Evolutionary conservation across 2,113 vertebrate genomes (phyloP).

Genomic region (Takifugu flavidus): DNA sequence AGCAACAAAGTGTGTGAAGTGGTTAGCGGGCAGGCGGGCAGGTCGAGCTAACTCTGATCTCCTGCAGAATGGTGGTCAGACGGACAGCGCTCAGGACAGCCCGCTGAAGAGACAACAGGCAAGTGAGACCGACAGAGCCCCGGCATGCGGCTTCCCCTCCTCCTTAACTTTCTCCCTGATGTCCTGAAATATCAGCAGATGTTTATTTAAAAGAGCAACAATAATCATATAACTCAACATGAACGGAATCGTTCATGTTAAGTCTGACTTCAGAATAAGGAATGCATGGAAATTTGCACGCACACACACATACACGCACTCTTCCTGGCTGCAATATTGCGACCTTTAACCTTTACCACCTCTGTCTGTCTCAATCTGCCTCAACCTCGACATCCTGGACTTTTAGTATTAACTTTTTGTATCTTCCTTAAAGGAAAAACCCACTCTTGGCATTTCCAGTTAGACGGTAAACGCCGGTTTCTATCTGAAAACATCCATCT

Average conservation of each 20-base stretch:
- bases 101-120: constrained; percentile 79
- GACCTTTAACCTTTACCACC: constrained; percentile 43
- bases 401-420: constrained; percentile 1
- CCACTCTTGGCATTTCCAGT: neutral
- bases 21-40: constrained; percentile 28
- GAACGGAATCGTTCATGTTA: too few species aligned
- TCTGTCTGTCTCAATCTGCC: constrained; percentile 63
- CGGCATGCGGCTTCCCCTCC: constrained; percentile 57
- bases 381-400: neutral
- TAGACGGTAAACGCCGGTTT: too few species aligned
- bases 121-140: constrained; percentile 70
- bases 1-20: constrained; percentile 6
- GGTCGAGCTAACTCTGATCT: constrained; percentile 74
- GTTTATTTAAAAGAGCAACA: neutral
- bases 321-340: constrained; percentile 19
- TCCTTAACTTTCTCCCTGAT: constrained; percentile 23
- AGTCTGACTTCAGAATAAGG: too few species aligned
- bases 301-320: neutral
- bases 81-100: constrained; percentile 74
- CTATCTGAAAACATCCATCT: too few species aligned
- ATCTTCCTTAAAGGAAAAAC: constrained; percentile 24
- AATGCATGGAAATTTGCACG: constrained; percentile 36
- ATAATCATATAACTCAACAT: too few species aligned
- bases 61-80: constrained; percentile 71
- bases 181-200: constrained; percentile 9